Percentiles rank a stretch among this genome's conserved stretches.
phyloP scores from a whole-genome alignment of 2,113 vertebrate genomes.

The Calypte anna region DNA sequence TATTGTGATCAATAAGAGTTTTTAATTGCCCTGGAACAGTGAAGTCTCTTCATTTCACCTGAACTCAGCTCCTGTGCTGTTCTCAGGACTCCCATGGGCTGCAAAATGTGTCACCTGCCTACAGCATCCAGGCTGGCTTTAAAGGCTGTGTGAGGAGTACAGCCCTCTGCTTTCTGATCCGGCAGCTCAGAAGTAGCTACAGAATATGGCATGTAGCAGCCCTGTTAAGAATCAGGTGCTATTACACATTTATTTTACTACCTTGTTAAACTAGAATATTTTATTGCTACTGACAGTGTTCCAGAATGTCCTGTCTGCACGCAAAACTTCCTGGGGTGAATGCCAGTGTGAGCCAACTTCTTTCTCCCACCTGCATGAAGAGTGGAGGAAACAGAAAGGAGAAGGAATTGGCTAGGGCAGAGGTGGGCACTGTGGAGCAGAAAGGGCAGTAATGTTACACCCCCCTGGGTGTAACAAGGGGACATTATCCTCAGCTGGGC shows the following conservation, averaged over 20 bases:
- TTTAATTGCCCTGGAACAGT: background rate
- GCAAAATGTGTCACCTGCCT: background rate
- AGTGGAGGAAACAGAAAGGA: background rate
- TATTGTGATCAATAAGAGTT: background rate
- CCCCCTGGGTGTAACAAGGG: background rate
- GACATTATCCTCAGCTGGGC: background rate
- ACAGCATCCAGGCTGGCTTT: background rate
- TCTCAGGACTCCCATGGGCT: background rate
- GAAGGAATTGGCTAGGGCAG: background rate
- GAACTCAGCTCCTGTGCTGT: background rate
- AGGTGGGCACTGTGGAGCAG: background rate
- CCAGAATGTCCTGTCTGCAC: background rate
- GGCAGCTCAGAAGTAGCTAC: background rate
- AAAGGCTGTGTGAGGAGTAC: background rate
- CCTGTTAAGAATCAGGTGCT: background rate
- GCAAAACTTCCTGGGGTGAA: background rate
- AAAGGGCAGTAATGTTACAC: background rate
- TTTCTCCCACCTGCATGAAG: background rate
- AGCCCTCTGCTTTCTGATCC: background rate
- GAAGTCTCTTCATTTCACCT: background rate
- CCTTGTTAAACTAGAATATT: conserved; percentile 16
- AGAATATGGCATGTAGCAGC: background rate
- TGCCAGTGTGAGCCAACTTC: background rate
- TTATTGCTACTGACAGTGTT: background rate
- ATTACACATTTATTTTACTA: background rate